A percentile compares a stretch with the other conserved stretches of the same genome.
These are phyloP conservation scores for Rhinopomastus cyanomelas DNA, from an alignment of 2,113 vertebrate species.

Conservation along the genomic window DNA sequence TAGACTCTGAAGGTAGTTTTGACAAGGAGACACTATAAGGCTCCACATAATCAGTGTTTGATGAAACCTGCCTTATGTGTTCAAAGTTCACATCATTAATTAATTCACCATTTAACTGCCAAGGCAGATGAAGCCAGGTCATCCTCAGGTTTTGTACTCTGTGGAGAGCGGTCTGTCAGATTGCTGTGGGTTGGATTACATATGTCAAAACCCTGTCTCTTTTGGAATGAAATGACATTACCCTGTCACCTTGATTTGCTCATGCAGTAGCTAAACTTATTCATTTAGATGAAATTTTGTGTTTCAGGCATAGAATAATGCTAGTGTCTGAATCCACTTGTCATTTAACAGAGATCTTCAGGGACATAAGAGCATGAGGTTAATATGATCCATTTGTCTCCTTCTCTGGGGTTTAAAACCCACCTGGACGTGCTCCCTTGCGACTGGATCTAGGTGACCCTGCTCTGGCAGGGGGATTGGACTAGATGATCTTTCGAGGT, in stretches of 20 bases:
- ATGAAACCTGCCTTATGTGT: background rate
- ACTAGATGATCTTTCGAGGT: no score
- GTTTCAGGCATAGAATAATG: background rate
- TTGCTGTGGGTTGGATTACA: conserved; percentile 53
- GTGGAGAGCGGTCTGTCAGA: background rate
- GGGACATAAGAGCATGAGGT: background rate
- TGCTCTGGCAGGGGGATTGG: no score
- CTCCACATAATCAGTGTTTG: conserved; percentile 18
- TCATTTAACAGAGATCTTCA: background rate
- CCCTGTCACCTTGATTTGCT: conserved; percentile 53
- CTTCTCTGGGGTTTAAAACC: no score
- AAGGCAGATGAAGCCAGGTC: conserved; percentile 52
- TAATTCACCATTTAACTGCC: conserved; percentile 41
- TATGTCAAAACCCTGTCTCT: conserved; percentile 47
- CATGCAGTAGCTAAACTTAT: background rate
- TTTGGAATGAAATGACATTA: conserved; percentile 25
- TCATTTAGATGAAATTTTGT: conserved; percentile 24
- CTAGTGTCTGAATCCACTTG: background rate
- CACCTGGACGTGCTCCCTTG: no score
- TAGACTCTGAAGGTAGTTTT: conserved; percentile 7
- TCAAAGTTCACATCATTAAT: conserved; percentile 47
- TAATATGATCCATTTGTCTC: background rate
- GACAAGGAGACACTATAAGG: conserved; percentile 12
- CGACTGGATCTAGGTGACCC: no score
- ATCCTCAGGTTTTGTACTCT: conserved; percentile 34